phyloP scores from a whole-genome alignment of 2,888 invertebrate species.

The Anoncus sp. region DNA sequence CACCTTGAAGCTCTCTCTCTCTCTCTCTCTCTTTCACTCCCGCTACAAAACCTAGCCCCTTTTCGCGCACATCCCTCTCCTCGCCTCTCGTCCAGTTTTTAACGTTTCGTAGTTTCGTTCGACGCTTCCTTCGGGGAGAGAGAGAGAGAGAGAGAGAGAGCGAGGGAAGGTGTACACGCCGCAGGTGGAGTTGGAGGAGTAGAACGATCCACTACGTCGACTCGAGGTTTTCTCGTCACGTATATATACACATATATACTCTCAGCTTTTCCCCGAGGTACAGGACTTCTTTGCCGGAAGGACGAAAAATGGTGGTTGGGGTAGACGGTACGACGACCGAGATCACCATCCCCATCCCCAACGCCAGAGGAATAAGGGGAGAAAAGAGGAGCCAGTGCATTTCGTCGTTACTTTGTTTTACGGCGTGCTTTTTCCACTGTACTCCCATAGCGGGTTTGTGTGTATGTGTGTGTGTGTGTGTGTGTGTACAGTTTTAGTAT shows the following conservation, averaged over 20 bases:
- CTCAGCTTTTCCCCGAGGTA: constrained; percentile 2
- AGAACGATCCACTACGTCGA: constrained; percentile 45
- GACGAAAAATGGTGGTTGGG: constrained; percentile 53
- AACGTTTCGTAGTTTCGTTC: constrained; percentile 79
- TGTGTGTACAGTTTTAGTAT: neutral
- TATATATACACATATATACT: neutral
- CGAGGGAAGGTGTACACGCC: constrained; percentile 13
- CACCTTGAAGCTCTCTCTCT: constrained; percentile 58
- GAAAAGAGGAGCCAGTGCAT: constrained; percentile 72
- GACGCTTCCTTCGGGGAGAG: constrained; percentile 78
- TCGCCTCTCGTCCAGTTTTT: constrained; percentile 79
- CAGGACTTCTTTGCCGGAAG: constrained; percentile 48
- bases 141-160: constrained; percentile 26
- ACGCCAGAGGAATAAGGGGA: constrained; percentile 70
- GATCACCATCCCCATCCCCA: constrained; percentile 43
- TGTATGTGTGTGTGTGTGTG: constrained; percentile 8
- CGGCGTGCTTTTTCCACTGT: constrained; percentile 70
- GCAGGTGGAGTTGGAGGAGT: constrained; percentile 16
- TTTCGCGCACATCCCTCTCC: constrained; percentile 62
- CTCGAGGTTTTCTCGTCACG: constrained; percentile 42
- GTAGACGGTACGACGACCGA: constrained; percentile 50
- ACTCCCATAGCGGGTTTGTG: constrained; percentile 48
- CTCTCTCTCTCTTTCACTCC: constrained; percentile 33
- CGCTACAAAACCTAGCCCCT: constrained; percentile 6
- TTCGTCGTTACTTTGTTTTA: constrained; percentile 83